Evolutionary conservation across 2,113 vertebrate species (phyloP), one percentile per base, ranked within the genome.

Genomic region (Saimiri boliviensis): DNA sequence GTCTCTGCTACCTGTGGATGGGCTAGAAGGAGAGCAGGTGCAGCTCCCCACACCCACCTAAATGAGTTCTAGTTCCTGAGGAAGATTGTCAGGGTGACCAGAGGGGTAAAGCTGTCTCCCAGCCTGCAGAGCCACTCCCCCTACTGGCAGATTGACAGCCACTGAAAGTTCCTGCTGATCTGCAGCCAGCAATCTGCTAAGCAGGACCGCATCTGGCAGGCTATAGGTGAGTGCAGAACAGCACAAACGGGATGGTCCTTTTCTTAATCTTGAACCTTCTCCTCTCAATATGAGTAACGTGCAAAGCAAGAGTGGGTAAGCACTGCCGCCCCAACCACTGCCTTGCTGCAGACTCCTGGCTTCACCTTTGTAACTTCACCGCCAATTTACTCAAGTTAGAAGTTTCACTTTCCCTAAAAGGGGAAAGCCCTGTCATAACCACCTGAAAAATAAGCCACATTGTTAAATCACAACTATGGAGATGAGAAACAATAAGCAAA

Each of bases 381-480:
- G 35, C 60, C 79, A 79, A 30, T 47, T 56, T 85, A 93, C 52
- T 86, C 71, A 79, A 11, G 76, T 71, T 54, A 71, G 47, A 95
- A 77, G 47, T 91, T 86, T 89, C 85, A 47, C 79, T 83, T 91
- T 94, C 58, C 74, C 40, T 88, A 11, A 89, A 73, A 79, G 45
- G 91, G 85, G 32, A 90, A 94, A 93, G 47, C 42, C 12, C 81
- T 71, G 17, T 87, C 23, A 74, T 6, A 84, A 37, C 56, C 16
- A 47, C 35, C 16, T 52, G 45, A 89, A 91, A 94, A 92, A 86
- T 68, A 37, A 88, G 73, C n/a, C n/a, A 11, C 40, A 20, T 81
- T 49, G 16, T 76, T 86, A 77, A 89, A 89, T 32, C 1, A 3
- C n/a, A 73, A 27, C 45, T 58, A 8, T 42, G 79, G 37, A 86